Conservation (phyloP, 2,113 vertebrate genomes). For the Aspiorhynchus laticeps region DNA sequence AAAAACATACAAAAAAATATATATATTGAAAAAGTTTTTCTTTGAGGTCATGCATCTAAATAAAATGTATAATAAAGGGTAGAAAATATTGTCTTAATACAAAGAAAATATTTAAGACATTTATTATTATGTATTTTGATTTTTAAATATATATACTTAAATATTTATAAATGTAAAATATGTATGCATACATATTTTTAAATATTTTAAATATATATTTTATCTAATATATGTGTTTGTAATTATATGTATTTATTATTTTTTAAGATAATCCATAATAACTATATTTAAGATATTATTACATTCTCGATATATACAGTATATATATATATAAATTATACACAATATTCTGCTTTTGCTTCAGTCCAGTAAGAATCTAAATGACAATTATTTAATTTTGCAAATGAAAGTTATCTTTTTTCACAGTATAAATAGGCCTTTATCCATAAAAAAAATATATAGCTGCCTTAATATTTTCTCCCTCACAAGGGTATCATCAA, state of each 20-base stretch:
- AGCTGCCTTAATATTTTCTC: neutral
- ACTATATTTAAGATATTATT: neutral
- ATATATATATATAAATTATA: too few relatives aligned
- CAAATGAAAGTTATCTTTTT: neutral
- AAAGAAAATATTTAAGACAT: neutral
- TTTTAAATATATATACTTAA: neutral
- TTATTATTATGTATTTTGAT: neutral
- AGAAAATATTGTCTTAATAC: neutral
- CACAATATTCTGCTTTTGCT: neutral
- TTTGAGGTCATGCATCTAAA: neutral
- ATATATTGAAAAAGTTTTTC: too few relatives aligned
- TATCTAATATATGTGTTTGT: neutral
- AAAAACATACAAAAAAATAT: too few relatives aligned
- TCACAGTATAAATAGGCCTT: neutral
- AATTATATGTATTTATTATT: neutral
- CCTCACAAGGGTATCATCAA: neutral
- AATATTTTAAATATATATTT: neutral
- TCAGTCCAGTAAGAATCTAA: neutral
- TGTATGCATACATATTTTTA: too few relatives aligned
- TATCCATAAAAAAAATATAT: neutral
- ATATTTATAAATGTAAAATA: too few relatives aligned
- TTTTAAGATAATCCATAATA: neutral
- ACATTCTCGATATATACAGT: too few relatives aligned
- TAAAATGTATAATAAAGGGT: neutral
- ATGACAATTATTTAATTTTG: neutral